Conservation (phyloP, 2,113 vertebrate genomes). For the Blennius ocellaris region DNA sequence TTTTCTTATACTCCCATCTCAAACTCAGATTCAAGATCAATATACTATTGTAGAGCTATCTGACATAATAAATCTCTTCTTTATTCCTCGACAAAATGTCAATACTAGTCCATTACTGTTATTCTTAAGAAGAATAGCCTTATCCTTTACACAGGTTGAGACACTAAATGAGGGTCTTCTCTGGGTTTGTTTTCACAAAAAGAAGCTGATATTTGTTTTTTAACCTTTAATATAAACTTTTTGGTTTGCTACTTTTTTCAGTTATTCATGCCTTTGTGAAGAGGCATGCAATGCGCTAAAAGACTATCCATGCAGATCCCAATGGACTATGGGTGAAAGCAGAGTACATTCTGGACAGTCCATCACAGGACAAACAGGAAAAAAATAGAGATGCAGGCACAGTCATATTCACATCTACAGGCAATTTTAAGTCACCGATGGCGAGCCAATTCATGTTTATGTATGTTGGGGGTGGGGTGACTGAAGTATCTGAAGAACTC, state of each 20-base stretch:
- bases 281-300: not conserved
- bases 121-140: slow-evolving; percentile 17
- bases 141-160: slow-evolving; percentile 21
- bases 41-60: slow-evolving; percentile 13
- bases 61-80: slow-evolving; percentile 13
- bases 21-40: slow-evolving; percentile 18
- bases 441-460: no score
- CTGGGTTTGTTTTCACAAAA: slow-evolving; percentile 37
- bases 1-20: not conserved
- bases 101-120: slow-evolving; percentile 21
- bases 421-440: no score
- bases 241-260: not conserved
- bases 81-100: slow-evolving; percentile 30
- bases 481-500: no score
- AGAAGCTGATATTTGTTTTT: not conserved
- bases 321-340: no score
- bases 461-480: no score
- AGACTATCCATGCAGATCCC: no score
- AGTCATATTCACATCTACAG: no score
- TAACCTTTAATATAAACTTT: not conserved
- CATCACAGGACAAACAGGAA: no score
- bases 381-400: no score
- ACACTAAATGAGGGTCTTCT: not conserved
- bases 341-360: no score
- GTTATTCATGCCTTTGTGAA: slow-evolving; percentile 3